Conservation (phyloP, 2,888 invertebrate species). For the Pasiphila rectangulata region DNA sequence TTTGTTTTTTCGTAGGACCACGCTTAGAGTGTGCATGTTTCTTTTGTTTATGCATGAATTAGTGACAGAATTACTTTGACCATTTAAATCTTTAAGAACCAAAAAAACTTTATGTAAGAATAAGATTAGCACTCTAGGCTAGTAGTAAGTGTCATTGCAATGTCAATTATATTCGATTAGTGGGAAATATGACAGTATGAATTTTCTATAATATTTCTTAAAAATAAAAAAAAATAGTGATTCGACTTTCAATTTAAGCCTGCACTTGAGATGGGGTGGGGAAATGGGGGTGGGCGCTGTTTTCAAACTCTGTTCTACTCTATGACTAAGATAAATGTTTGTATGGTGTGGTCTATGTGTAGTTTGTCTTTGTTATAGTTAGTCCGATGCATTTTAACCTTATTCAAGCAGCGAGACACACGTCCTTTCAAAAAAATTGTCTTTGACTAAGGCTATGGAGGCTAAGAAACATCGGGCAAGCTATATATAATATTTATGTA, state of each 20-base stretch:
- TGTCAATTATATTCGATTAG: conserved; percentile 81
- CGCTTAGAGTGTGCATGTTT: conserved; percentile 70
- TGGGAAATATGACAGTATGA: conserved; percentile 65
- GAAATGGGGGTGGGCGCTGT: conserved; percentile 45
- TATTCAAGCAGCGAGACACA: too few species aligned
- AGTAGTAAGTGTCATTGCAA: conserved; percentile 79
- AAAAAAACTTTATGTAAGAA: conserved; percentile 67
- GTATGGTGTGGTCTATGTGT: conserved; percentile 59
- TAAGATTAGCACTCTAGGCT: conserved; percentile 76
- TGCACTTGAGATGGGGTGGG: conserved; percentile 45
- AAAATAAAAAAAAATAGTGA: conserved; percentile 45
- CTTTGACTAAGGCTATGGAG: not conserved
- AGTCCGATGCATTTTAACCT: conserved; percentile 35
- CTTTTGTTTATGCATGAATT: conserved; percentile 55
- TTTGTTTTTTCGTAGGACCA: conserved; percentile 50
- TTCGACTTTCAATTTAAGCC: conserved; percentile 44
- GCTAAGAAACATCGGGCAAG: conserved; percentile 5
- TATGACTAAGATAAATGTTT: conserved; percentile 58
- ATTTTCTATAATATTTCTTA: conserved; percentile 70
- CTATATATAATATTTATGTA: conserved; percentile 27
- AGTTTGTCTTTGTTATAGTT: conserved; percentile 56
- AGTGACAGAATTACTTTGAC: conserved; percentile 45
- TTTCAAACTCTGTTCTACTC: conserved; percentile 47
- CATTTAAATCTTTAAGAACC: conserved; percentile 61
- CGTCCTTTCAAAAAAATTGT: too few species aligned